Evolutionary conservation across 2,888 invertebrate species (phyloP), one percentile per base, ranked within the genome.

Genomic region (Sinotaia quadrata): DNA sequence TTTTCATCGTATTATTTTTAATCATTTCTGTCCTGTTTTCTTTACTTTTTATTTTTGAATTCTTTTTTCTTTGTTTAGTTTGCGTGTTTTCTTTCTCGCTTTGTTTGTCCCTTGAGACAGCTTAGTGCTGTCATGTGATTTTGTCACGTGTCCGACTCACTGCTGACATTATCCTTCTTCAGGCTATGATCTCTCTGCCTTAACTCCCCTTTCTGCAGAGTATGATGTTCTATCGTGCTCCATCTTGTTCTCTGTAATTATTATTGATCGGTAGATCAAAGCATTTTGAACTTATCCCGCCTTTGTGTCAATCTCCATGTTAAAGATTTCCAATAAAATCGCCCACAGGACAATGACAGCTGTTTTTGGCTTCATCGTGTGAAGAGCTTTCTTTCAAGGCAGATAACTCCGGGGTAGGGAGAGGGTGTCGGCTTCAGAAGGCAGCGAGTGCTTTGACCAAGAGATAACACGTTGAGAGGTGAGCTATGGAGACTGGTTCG

Each of bases 241-340:
- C 47, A 47, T 8, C 47, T 4, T 8, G 21, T 47, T 24, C 24
- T 18, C 18, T 47, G n/a, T 47, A 8, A 7, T 18, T 18, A 8
- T 18, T 7, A 24, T 7, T 7, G 12, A 12, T 2, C 47, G 7
- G 12, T 47, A 47, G 47, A 47, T 47, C 12, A 47, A 47, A 47
- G 47, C n/a, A 18, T n/a, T n/a, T 24, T 21, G 47, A 47, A 47
- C 47, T 47, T 47, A 47, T 47, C 47, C 47, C 18, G 21, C 24
- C 47, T 47, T 47, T 47, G 47, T 47, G 47, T 47, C 47, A 47
- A 24, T 47, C n/a, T n/a, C 18, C 47, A 18, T n/a, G 47, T 18
- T 47, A 47, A 47, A 47, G 47, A 47, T 47, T 47, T 47, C 47
- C 47, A 47, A 47, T 47, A 47, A 47, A 18, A n/a, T 18, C n/a